Evolutionary conservation across 2,113 vertebrate genomes (phyloP).

Genomic region (Climacteris rufus): DNA sequence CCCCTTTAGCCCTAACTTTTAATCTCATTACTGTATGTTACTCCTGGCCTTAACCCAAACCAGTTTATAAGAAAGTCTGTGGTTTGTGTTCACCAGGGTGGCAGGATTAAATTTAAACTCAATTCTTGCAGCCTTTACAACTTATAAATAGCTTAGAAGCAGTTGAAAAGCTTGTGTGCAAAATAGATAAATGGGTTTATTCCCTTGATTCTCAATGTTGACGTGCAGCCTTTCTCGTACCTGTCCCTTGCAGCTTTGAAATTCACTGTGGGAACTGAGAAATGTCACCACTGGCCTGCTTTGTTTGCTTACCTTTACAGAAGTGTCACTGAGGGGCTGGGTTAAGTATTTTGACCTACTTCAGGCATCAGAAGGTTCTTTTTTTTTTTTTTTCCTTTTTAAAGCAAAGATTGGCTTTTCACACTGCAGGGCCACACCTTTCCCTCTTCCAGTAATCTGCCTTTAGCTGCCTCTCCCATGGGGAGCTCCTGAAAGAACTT

Average conservation of each 20-base stretch:
- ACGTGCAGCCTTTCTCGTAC: not conserved
- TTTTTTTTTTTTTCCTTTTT: not conserved
- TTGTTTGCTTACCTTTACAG: conserved; percentile 36
- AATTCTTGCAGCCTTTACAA: not conserved
- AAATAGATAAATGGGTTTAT: not conserved
- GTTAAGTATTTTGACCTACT: conserved; percentile 59
- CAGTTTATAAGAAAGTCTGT: not conserved
- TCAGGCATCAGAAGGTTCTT: conserved; percentile 30
- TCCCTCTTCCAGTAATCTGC: not conserved
- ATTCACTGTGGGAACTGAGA: not conserved
- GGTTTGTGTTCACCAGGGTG: not conserved
- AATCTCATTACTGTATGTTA: not conserved
- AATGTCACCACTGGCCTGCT: not conserved
- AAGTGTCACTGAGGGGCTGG: conserved; percentile 27
- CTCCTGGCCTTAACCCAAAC: not conserved
- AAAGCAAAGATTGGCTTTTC: conserved; percentile 45
- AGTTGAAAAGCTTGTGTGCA: not conserved
- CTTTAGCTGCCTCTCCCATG: conserved; percentile 15
- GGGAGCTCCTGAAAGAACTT: conserved; percentile 35
- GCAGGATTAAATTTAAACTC: not conserved
- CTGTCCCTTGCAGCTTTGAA: not conserved
- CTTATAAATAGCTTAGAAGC: not conserved
- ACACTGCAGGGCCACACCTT: conserved; percentile 29
- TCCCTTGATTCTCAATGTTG: not conserved
- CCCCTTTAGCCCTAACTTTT: not conserved